Evolutionary conservation across 2,113 vertebrate genomes (phyloP).

Genomic region (Fukomys damarensis): DNA sequence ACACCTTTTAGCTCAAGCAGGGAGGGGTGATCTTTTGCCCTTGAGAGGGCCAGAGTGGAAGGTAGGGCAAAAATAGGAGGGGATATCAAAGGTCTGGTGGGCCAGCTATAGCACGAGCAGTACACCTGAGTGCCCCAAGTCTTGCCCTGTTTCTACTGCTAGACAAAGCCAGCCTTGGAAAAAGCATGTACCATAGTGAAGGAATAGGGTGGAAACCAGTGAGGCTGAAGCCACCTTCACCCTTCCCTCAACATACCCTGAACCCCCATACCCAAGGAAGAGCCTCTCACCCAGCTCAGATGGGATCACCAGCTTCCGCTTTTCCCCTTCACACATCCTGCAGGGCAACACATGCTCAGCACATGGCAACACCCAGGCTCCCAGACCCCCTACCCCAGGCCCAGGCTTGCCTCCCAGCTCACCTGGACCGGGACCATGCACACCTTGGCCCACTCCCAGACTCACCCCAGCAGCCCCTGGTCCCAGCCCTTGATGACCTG

Average conservation of each 20-base stretch:
- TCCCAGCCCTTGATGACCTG: conserved; percentile 98
- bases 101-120: background rate
- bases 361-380: background rate
- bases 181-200: background rate
- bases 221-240: background rate
- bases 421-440: background rate
- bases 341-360: background rate
- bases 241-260: too few relatives aligned
- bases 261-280: background rate
- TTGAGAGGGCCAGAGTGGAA: background rate
- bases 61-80: background rate
- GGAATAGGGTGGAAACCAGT: background rate
- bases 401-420: background rate
- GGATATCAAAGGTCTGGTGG: background rate
- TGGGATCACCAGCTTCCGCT: conserved; percentile 95
- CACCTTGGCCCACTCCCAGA: background rate
- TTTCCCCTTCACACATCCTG: conserved; percentile 96
- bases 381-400: background rate
- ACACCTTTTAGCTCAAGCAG: background rate
- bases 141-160: background rate
- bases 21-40: too few relatives aligned
- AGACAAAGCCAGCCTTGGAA: background rate
- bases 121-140: background rate
- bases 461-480: conserved; percentile 93
- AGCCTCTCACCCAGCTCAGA: conserved; percentile 90